A percentile compares a stretch with the other conserved stretches of the same genome.
Conservation (phyloP, 2,797 vertebrate genomes). For the Cynopterus sphinx region DNA sequence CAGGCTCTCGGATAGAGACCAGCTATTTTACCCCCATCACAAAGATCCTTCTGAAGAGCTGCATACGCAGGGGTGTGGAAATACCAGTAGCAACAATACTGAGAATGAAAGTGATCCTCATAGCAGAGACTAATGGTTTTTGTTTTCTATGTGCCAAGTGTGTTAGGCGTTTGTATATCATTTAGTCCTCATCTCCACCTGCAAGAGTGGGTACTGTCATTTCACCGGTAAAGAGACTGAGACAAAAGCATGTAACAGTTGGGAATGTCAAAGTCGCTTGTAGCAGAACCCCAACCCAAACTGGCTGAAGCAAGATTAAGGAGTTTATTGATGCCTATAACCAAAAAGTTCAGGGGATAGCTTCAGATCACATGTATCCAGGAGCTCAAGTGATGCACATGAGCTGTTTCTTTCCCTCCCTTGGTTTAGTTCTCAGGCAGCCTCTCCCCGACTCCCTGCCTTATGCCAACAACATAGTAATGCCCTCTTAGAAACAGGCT, state of each 20-base stretch:
- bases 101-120: background rate
- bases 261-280: background rate
- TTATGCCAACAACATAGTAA: background rate
- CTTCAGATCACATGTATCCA: background rate
- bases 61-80: background rate
- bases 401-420: background rate
- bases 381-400: background rate
- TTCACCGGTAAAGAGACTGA: background rate
- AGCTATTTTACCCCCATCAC: too few relatives aligned
- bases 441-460: background rate
- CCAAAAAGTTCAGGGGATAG: background rate
- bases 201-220: background rate
- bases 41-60: background rate
- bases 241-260: background rate
- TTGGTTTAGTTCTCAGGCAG: background rate
- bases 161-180: background rate
- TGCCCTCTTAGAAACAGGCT: background rate
- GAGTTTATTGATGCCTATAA: background rate
- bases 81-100: background rate
- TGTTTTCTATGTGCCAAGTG: background rate
- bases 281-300: background rate
- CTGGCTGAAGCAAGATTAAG: background rate
- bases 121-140: background rate
- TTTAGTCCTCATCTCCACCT: background rate
- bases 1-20: background rate